Conservation (phyloP, 2,888 invertebrate genomes). For the Matsumyia berberina region DNA sequence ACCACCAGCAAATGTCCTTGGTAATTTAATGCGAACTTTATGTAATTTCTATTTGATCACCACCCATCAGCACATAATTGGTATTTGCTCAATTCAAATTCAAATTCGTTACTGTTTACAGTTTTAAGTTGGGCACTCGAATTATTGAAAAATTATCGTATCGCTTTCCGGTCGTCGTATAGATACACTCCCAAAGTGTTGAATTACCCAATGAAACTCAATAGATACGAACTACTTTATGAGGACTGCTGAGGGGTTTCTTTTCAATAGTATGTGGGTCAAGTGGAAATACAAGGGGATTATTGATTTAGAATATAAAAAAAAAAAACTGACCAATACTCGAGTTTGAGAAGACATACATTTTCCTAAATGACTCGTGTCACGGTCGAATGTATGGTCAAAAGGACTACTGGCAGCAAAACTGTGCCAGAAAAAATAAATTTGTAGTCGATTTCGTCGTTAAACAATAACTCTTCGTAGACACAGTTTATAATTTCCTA, state of each 20-base stretch:
- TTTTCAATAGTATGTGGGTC: constrained; percentile 44
- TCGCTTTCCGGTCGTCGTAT: constrained; percentile 4
- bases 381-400: constrained; percentile 5
- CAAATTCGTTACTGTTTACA: constrained; percentile 33
- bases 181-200: background rate
- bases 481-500: constrained; percentile 1
- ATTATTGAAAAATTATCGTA: constrained; percentile 12
- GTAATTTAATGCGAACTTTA: constrained; percentile 31
- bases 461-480: background rate
- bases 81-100: constrained; percentile 46
- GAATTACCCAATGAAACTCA: constrained; percentile 30
- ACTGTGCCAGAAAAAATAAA: background rate
- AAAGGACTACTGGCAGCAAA: background rate
- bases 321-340: constrained; percentile 24
- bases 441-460: background rate
- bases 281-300: constrained; percentile 38
- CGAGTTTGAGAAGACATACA: background rate
- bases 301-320: constrained; percentile 51
- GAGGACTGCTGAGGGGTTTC: constrained; percentile 31
- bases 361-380: constrained; percentile 12
- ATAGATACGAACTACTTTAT: constrained; percentile 43
- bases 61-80: background rate
- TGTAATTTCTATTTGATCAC: constrained; percentile 34
- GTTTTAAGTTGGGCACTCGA: constrained; percentile 21
- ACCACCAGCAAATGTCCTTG: constrained; percentile 25